Evolutionary conservation across 2,797 vertebrate genomes (phyloP), one percentile per base, ranked within the genome.

Genomic region (Rhadinocentrus ornatus): DNA sequence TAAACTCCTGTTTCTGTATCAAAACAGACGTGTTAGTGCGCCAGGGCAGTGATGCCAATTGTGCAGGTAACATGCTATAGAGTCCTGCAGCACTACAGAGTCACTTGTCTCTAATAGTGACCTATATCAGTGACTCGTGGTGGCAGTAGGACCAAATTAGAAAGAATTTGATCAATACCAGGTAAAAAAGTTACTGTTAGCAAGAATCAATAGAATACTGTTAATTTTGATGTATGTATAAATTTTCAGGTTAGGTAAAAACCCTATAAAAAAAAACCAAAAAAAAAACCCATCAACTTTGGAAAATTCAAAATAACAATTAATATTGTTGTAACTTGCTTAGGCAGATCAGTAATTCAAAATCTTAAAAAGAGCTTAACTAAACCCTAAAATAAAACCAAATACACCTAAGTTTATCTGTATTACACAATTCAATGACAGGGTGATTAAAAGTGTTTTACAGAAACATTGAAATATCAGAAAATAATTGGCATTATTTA

Each of bases 1-100:
- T 72, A 59, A 84, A 74, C 62, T 55, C 67, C 66, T 66, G 29
- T 54, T 81, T 75, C 71, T 64, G 63, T 68, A 75, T 71, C 26
- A 2, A n/a, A 60, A 34, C 54, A 9, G 20, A 37, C 62, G 59
- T 57, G 50, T 73, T 54, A 22, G 26, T 58, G 39, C 0, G 20
- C 81, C 64, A 44, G 18, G 77, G 56, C 65, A 34, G 62, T 61
- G 61, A 50, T 29, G 34, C 37, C 59, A 52, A 35, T 68, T 32
- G 32, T 66, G 74, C 71, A 65, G 66, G 53, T 61, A 62, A 69
- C 52, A 66, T 58, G 31, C 32, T 56, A 27, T 39, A 69, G 24
- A 60, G 52, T 59, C 32, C 35, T 26, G 63, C 12, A 37, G 69
- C 54, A 58, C 3, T 68, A n/a, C 48, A 70, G 41, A 41, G 11